Evolutionary conservation across 2,888 invertebrate species (phyloP), one percentile per base, ranked within the genome.

Genomic region (Neoscelio sp.): DNA sequence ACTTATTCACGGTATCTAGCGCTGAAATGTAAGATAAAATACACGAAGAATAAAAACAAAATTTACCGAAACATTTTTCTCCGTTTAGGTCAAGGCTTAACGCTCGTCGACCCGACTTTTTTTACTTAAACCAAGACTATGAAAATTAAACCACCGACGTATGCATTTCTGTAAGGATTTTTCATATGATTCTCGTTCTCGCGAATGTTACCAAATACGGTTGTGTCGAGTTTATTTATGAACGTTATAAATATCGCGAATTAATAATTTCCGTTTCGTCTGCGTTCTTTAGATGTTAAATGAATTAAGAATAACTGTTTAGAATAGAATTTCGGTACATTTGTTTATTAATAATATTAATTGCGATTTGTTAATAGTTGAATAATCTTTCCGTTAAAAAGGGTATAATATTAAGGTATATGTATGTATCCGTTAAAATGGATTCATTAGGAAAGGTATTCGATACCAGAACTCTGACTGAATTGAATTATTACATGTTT

Each of bases 31-130:
- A 68, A 76, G 68, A 67, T 68, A 76, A 62, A 76, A 75, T 76
- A 48, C 40, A 23, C 28, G 18, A 68, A 62, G 68, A 62, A 54
- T 70, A 64, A 70, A 75, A 68, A 62, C 38, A 46, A 67, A 75
- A 28, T 68, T 76, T 68, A 46, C 52, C 26, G 68, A 62, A 70
- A 76, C 42, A 56, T 70, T 76, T 76, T 76, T 68, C 68, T 68
- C 65, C 62, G 64, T 76, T 62, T 76, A 76, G 76, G 76, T 76
- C 76, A 76, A 76, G 76, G 75, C 60, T 76, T 76, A 76, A 48
- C 40, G 58, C 54, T 56, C 54, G 23, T 33, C 64, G 48, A 64
- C 64, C 58, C 52, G 38, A 77, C 76, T 68, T 68, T 68, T 70
- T 76, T 62, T 38, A 62, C 62, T 54, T 42, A 68, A 62, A 68